Base-by-base conservation (phyloP, 2,113 vertebrate species). In the Pituophis catenifer region DNA sequence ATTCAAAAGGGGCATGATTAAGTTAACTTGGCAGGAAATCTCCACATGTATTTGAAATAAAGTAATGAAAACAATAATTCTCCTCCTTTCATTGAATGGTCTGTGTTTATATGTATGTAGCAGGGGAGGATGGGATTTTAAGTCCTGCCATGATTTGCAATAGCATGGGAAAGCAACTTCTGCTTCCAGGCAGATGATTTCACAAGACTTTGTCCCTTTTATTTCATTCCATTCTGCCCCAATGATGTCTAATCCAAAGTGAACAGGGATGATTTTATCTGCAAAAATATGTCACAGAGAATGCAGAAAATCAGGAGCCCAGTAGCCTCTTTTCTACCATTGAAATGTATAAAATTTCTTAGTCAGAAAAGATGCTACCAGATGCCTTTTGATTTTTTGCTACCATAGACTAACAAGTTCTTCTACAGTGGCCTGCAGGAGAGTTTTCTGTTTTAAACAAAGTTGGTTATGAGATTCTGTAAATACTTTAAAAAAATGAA, bases 1-100 rank as follows among this genome's bases (percentile, higher is more conserved):
- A 54, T 87, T 65, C 89, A 93, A 58, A 65, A 50, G 9, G 89
- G 50, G 11, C 88, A 93, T 38, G n/a, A 81, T 89, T 90, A 57
- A 89, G n/a, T 90, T 81, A 93, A 53, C 55, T 57, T 57, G 29
- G 89, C 81, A 90, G 50, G 57, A 13, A 9, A 11, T 58, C 89
- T 65, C 75, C 12, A 23, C n/a, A 65, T 85, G 90, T n/a, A 90
- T 90, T 90, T 85, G 89, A 87, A 57, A 62, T 90, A 90, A 44
- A 48, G 17, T 57, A 48, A 93, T 62, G 75, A 33, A 58, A 93
- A 55, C 81, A 55, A 87, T 81, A 57, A 92, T 55, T 33, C 15
- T 75, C 52, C 44, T 53, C 52, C 23, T 70, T 53, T 92, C 24
- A 86, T 26, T 17, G 55, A 86, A 21, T 17, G 29, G 29, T 44